Evolutionary conservation across 2,888 invertebrate species (phyloP), one percentile per base, ranked within the genome.

Genomic region (Peribatodes rhomboidaria): DNA sequence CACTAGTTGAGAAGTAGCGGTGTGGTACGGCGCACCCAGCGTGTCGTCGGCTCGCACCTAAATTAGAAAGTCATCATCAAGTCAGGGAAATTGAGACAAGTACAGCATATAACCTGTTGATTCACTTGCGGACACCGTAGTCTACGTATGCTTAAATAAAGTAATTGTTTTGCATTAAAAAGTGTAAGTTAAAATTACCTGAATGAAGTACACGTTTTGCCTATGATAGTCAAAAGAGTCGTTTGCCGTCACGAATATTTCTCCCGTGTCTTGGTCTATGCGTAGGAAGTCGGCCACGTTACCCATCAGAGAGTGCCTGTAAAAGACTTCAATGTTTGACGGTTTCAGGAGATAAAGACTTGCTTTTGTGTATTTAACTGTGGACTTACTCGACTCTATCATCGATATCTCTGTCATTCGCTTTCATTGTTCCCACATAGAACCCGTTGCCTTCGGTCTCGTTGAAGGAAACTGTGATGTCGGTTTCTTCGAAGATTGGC

Each of bases 141-240:
- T n/a, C n/a, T n/a, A n/a, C n/a, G n/a, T n/a, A n/a, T n/a, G n/a
- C n/a, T n/a, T n/a, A n/a, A n/a, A n/a, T n/a, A n/a, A n/a, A n/a
- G n/a, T n/a, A n/a, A n/a, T 10, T 10, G 6, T 44, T 4, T 18
- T 10, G 9, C 4, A 20, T 20, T 3, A 11, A 22, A 46, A 22
- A 2, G 44, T 27, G 14, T 1, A 1, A n/a, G 0, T 14, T 31
- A 8, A 35, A 20, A 13, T 75, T 73, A 94, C 93, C 89, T 94
- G 94, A 3, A 94, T 85, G 61, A 94, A 87, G 1, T 95, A 83
- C 56, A 94, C 88, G 53, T 85, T 92, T 76, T 95, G 94, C 27
- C 92, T 85, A 78, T 96, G 95, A 71, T 94, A 96, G 78, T 96
- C 95, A 70, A 96, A 95, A 0, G 94, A 89, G 44, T 94, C 87